Conservation (phyloP, 2,113 vertebrate species). For the Myotis yumanensis region DNA sequence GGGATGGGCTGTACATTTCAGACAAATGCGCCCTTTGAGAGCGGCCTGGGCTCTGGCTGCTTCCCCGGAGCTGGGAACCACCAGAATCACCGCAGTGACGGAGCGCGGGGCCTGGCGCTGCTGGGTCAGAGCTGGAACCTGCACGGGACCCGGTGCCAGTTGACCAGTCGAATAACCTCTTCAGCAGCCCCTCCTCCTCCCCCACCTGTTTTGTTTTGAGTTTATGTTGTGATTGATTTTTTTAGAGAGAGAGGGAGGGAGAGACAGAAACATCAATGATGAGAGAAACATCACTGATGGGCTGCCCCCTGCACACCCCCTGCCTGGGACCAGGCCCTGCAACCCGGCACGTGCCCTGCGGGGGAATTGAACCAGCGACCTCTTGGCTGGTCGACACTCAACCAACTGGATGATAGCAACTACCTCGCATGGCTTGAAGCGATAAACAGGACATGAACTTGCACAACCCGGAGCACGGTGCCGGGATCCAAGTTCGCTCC, state of each 20-base stretch:
- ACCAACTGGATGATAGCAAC: background rate
- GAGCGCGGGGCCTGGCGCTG: background rate
- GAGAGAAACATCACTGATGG: no score
- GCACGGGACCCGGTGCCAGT: background rate
- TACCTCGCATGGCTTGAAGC: background rate
- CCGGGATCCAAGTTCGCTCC: background rate
- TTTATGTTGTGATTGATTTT: no score
- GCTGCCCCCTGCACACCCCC: no score
- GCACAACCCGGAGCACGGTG: background rate
- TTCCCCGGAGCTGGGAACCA: background rate
- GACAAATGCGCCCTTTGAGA: background rate
- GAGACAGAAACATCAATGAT: no score
- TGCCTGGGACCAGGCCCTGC: no score
- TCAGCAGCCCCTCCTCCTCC: accelerated
- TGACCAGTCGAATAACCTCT: background rate
- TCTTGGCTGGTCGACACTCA: no score
- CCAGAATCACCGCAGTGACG: background rate
- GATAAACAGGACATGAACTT: background rate
- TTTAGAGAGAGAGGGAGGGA: no score
- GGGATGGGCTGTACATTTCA: background rate
- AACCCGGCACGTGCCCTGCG: no score
- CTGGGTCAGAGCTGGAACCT: background rate
- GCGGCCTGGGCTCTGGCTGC: background rate
- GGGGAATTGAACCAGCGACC: no score
- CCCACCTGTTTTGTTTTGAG: no score